Evolutionary conservation across 2,113 vertebrate species (phyloP), one percentile per base, ranked within the genome.

Genomic region (Ifrita kowaldi): DNA sequence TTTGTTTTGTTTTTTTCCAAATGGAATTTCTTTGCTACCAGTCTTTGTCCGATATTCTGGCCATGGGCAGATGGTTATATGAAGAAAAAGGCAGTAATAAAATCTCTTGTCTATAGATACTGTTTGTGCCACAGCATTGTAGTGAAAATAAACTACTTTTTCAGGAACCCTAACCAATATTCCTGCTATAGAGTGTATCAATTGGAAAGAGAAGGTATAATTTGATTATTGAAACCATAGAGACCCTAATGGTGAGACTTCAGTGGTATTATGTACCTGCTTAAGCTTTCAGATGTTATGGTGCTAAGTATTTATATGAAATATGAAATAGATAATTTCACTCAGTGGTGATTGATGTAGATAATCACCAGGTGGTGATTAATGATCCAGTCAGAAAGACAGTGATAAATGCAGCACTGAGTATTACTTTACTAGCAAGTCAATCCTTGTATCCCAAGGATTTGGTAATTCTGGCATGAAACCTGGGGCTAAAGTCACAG

Each of bases 241-340:
- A 63, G 27, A 67, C 21, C 9, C 12, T 68, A 32, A 23, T 26
- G 63, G 4, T 90, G 57, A 79, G 37, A 42, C 13, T 74, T 84
- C 20, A 71, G 0, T 76, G 39, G 22, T 64, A 47, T 71, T 5
- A 13, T 0, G 0, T 76, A 53, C 21, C 23, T 60, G 30, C 56
- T 76, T 68, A 64, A 81, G 12, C 33, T 89, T 83, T 93, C 50
- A 59, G 50, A 69, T 83, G 5, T 68, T 79, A 37, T 9, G 7
- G 11, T 41, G 35, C 7, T 62, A 76, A 73, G 28, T 57, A 70
- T 26, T 46, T 80, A 8, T 41, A 44, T 2, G 4, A 73, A 69
- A 87, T 33, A 76, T 5, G 13, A 55, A 49, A 33, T 59, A 59
- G 26, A 27, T 69, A 17, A 75, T 42, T 78, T 89, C 3, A 33